These are phyloP conservation scores for Stomorhina lunata DNA, from an alignment of 2,888 invertebrate genomes.

Conservation along the genomic window DNA sequence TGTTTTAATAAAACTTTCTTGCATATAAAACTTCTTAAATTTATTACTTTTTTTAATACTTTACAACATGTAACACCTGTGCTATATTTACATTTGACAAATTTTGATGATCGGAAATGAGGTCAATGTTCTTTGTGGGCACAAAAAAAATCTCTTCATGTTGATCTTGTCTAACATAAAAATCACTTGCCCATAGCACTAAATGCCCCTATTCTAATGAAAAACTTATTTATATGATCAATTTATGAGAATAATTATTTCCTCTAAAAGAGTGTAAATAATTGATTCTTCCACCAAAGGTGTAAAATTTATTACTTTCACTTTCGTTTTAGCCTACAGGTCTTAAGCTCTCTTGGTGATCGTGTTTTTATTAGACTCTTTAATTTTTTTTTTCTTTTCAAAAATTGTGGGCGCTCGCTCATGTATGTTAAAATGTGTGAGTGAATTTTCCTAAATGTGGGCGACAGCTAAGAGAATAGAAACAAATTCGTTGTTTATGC, in stretches of 20 bases:
- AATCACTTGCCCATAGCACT: too few relatives aligned
- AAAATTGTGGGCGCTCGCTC: constrained; percentile 2
- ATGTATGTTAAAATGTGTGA: not conserved
- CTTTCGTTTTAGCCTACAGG: not conserved
- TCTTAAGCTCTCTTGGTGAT: not conserved
- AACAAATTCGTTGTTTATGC: constrained; percentile 6
- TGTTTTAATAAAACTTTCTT: too few relatives aligned
- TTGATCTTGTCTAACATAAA: too few relatives aligned
- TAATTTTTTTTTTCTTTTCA: not conserved
- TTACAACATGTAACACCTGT: too few relatives aligned
- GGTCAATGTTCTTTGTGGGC: not conserved
- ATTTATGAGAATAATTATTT: not conserved
- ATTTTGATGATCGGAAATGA: too few relatives aligned
- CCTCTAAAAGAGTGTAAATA: not conserved
- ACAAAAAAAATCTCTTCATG: too few relatives aligned
- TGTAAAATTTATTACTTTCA: not conserved
- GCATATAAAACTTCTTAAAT: too few relatives aligned
- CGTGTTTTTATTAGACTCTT: not conserved
- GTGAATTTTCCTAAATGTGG: not conserved
- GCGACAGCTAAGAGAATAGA: constrained; percentile 10
- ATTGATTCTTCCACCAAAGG: not conserved
- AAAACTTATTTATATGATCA: too few relatives aligned
- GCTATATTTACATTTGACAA: too few relatives aligned
- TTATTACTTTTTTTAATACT: too few relatives aligned
- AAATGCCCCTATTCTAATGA: too few relatives aligned